These are phyloP conservation scores for Cataglyphis altisquamis DNA, from an alignment of 2,888 invertebrate species.

Conservation along the genomic window DNA sequence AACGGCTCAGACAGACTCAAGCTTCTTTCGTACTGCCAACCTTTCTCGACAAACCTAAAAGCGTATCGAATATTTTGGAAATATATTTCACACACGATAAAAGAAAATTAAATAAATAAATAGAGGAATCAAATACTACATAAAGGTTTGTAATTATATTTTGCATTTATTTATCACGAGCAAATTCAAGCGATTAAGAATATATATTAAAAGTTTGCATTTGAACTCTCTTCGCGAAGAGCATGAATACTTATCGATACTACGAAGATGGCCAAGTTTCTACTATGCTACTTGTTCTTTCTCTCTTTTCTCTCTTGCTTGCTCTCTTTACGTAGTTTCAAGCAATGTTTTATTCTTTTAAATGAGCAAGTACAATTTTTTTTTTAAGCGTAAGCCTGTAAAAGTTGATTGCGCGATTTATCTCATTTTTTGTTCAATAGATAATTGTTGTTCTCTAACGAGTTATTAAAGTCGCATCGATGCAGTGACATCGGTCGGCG, in stretches of 20 bases:
- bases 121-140: not conserved
- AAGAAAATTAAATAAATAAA: too few species aligned
- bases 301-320: not conserved
- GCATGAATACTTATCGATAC: not conserved
- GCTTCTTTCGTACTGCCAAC: not conserved
- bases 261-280: not conserved
- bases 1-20: not conserved
- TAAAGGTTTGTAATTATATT: slow-evolving; percentile 5
- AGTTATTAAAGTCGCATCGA: slow-evolving; percentile 13
- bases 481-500: slow-evolving; percentile 19
- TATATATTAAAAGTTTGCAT: not conserved
- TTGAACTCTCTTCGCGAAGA: not conserved
- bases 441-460: not conserved
- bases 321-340: too few species aligned
- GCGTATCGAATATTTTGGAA: not conserved
- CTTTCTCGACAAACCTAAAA: not conserved
- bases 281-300: not conserved
- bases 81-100: not conserved
- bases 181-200: not conserved
- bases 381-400: not conserved
- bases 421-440: not conserved
- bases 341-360: not conserved
- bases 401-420: not conserved
- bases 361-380: not conserved
- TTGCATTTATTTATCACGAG: slow-evolving; percentile 8